Base-by-base conservation (phyloP, 2,113 vertebrate genomes). In the Oceanodroma tethys region DNA sequence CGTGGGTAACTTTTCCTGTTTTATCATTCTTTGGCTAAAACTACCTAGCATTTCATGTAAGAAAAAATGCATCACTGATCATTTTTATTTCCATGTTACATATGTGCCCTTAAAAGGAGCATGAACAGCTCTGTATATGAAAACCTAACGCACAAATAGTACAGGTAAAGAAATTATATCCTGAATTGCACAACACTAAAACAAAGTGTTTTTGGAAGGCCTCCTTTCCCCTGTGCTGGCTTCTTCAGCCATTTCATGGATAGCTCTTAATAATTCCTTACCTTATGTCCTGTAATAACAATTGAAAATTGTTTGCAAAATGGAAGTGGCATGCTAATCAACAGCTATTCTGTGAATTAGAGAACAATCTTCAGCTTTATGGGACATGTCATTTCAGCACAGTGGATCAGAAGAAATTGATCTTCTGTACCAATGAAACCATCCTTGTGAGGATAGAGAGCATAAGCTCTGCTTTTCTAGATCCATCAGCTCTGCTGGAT, bases 401-500 rank as follows among this genome's bases (percentile, higher is more conserved):
- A 96, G 27, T 23, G 19, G 40, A 95, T 74, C 81, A 86, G 59
- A 92, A 91, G 67, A 83, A 96, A 86, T 4, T 3, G 52, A 72
- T 82, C 67, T 88, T 92, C 84, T 56, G 16, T 38, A 91, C 3
- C 22, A 65, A 73, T 56, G 62, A 96, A 95, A 86, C 53, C 82
- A 81, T 53, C 43, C 47, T 93, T 86, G 71, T 50, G 62, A 97
- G 52, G 63, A 62, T 22, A 96, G 94, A 93, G 42, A 47, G 30
- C 86, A 67, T 59, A 65, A 86, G 62, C 53, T 90, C 90, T 87
- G 42, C 76, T 80, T 94, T 96, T 96, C 92, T 92, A 95, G 95
- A 94, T 93, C 86, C 84, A 89, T 90, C 86, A 95, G 92, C 55
- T 86, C 94, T 84, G 68, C 65, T 95, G 79, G 85, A 76, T 87